Evolutionary conservation across 2,113 vertebrate species (phyloP), one percentile per base, ranked within the genome.

Genomic region (Ivindomyrus marchei): DNA sequence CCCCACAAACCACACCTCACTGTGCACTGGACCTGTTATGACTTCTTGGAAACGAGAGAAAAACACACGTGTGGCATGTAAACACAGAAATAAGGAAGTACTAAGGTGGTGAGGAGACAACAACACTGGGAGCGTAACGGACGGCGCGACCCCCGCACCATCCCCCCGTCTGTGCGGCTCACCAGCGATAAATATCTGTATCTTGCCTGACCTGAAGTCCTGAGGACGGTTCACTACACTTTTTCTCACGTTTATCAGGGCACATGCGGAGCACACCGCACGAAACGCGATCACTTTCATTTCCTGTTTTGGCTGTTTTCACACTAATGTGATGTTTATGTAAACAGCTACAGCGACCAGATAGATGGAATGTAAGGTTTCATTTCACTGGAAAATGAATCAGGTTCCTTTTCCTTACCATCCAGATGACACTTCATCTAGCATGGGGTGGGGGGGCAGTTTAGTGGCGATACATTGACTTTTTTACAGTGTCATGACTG

Each of bases 11-110:
- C 11, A 42, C 15, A 42, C 31, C 74, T 36, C n/a, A 27, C 13
- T 87, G 50, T 27, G 3, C n/a, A 17, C n/a, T 36, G n/a, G 27
- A 7, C 27, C 15, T 56, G 86, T 42, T 62, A 53, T 1, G 87
- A 19, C 52, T 88, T 88, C 52, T 88, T 88, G 87, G 39, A 88
- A 88, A 45, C 4, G 10, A 87, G 9, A 85, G 83, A 87, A 50
- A 85, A 46, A n/a, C 56, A 24, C 87, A 45, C 39, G 42, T 62
- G 87, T 19, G 19, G 39, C 31, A 24, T 62, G 87, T 58, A 88
- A 88, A 88, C 87, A 88, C 39, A 39, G 56, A 36, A 31, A 36
- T 53, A 21, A 66, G 53, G 87, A 88, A 88, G 87, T 62, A 5
- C 52, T 13, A 19, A 17, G 11, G 87, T 10, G 13, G 17, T 52